Conservation (phyloP, 2,113 vertebrate genomes). For the Tretioscincus oriximinensis region DNA sequence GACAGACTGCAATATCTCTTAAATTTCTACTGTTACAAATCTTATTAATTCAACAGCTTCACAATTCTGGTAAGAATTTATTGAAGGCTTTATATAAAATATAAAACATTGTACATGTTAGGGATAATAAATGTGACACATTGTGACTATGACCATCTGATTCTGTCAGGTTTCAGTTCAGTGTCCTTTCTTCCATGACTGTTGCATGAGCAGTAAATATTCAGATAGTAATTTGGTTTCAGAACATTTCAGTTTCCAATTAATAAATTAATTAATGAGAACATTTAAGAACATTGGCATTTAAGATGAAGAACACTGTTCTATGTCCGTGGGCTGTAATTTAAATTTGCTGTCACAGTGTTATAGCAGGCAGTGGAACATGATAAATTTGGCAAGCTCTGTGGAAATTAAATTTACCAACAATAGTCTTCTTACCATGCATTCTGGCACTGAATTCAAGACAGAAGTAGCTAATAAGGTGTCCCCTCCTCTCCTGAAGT, state of each 20-base stretch:
- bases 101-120: neutral
- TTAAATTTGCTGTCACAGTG: neutral
- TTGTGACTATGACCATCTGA: neutral
- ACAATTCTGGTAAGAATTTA: neutral
- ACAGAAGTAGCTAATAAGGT: no score
- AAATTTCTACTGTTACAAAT: neutral
- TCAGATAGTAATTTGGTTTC: neutral
- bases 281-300: constrained; percentile 1
- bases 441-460: neutral
- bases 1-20: neutral
- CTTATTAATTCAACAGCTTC: neutral
- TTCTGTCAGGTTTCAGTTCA: neutral
- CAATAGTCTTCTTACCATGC: neutral
- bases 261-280: neutral
- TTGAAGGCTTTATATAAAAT: neutral
- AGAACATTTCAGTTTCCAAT: constrained; percentile 2
- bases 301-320: neutral
- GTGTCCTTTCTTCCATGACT: neutral
- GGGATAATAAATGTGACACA: neutral
- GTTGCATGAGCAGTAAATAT: neutral
- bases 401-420: neutral
- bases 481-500: no score
- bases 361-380: neutral
- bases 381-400: neutral
- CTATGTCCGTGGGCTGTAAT: neutral